Evolutionary conservation across 2,797 vertebrate genomes (phyloP).

Genomic region (Propithecus perrieri): DNA sequence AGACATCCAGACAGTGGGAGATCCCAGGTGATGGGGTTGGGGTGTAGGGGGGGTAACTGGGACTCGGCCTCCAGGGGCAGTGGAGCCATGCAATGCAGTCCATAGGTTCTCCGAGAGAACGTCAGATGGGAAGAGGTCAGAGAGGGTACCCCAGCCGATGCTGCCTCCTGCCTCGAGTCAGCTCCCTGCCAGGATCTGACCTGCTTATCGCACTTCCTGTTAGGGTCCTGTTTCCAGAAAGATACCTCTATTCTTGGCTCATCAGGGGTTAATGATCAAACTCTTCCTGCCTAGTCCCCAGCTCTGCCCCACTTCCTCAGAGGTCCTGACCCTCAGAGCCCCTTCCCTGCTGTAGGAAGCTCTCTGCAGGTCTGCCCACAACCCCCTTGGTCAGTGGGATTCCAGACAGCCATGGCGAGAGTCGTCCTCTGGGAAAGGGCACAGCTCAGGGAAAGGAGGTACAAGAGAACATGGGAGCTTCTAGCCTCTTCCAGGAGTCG

Average conservation of each 20-base stretch:
- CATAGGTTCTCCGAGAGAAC: background rate
- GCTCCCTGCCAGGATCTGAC: background rate
- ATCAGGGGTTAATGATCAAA: background rate
- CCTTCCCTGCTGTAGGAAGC: background rate
- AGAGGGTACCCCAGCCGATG: background rate
- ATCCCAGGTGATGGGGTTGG: background rate
- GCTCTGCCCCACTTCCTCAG: background rate
- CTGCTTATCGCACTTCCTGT: background rate
- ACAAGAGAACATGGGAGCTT: background rate
- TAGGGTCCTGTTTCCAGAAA: background rate
- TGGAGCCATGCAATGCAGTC: too few species aligned
- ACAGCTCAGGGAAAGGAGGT: background rate
- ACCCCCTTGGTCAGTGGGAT: background rate
- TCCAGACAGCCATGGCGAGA: background rate
- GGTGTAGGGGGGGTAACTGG: fast-evolving
- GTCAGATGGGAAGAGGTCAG: background rate
- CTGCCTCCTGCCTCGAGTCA: background rate
- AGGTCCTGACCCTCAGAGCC: background rate
- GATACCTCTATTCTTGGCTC: background rate
- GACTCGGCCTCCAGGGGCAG: background rate
- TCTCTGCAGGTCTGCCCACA: background rate
- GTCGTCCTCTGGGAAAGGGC: background rate
- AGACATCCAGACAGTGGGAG: background rate
- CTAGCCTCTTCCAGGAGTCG: background rate
- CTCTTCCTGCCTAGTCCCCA: background rate